Evolutionary conservation across 1,140 invertebrate species (phyloP), one percentile per base, ranked within the genome.

Genomic region (Micrasema longulum): DNA sequence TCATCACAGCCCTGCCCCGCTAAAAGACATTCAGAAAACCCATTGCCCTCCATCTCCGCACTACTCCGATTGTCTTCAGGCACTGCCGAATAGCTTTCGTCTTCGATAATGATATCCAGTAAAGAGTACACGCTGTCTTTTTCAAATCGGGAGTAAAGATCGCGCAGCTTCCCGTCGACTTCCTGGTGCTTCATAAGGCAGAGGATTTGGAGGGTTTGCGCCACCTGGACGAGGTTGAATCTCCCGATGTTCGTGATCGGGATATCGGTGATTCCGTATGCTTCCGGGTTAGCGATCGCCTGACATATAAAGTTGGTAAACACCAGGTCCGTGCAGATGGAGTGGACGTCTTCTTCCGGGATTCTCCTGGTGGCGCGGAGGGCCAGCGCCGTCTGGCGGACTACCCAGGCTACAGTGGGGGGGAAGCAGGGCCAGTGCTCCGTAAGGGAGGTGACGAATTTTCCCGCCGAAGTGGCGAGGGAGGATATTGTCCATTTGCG

Each of bases 251-350:
- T 90, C 65, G 93, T 95, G 35, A 99, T 94, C n/a, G 95, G 94
- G 0, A 93, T 92, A 79, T 98, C 97, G 0, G 94, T 95, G 50
- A 99, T 95, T n/a, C 96, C 97, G 82, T 96, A 93, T 0, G 95
- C 92, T 83, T 99, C 97, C 0, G 97, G 97, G 85, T 98, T 96
- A 23, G 97, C 93, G 48, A 99, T 95, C 0, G 96, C 97, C 7
- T 96, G 96, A 79, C 97, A 99, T 69, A 99, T 95, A 76, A 98
- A 98, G 77, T 95, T 90, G 1, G 93, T 94, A 80, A 99, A 95
- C 10, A 99, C 91, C 16, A 99, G 84, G 80, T 99, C 97, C 0
- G 94, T 95, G 79, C 95, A 96, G 77, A 99, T 91, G 7, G 91
- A 89, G 77, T 92, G 87, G 18, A 93, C 88, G 72, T 93, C 90